Evolutionary conservation across 2,113 vertebrate species (phyloP).

Genomic region (Trochalopteron elliotii): DNA sequence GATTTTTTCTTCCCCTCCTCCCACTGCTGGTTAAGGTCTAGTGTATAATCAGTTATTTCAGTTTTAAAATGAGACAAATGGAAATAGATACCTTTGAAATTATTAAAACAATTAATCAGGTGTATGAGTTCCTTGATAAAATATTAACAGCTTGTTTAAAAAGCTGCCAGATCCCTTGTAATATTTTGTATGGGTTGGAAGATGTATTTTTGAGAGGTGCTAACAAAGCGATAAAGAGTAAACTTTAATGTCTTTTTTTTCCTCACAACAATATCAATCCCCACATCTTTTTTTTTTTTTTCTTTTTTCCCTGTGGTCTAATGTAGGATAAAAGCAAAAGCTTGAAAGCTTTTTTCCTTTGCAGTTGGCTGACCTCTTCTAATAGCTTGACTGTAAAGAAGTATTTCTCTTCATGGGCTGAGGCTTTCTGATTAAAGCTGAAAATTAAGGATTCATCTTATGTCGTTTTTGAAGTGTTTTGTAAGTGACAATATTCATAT

Average conservation of each 20-base stretch:
- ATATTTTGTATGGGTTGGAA: neutral
- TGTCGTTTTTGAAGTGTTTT: neutral
- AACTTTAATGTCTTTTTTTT: neutral
- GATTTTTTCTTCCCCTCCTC: neutral
- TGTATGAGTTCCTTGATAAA: neutral
- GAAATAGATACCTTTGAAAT: neutral
- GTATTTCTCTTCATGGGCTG: neutral
- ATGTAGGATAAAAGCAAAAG: neutral
- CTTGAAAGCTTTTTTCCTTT: neutral
- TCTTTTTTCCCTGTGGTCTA: neutral
- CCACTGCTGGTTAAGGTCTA: neutral
- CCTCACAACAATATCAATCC: neutral
- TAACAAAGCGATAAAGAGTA: neutral
- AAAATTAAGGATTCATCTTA: neutral
- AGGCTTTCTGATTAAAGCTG: neutral
- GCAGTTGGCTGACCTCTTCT: neutral
- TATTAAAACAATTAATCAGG: neutral
- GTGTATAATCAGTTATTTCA: neutral
- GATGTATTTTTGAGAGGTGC: neutral
- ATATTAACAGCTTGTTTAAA: neutral
- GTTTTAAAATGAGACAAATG: neutral
- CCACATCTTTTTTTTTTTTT: rapidly evolving
- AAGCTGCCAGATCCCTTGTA: neutral
- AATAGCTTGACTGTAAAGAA: neutral
- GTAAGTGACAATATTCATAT: neutral